Evolutionary conservation across 2,113 vertebrate species (phyloP), one percentile per base, ranked within the genome.

Genomic region (Hypomesus transpacificus): DNA sequence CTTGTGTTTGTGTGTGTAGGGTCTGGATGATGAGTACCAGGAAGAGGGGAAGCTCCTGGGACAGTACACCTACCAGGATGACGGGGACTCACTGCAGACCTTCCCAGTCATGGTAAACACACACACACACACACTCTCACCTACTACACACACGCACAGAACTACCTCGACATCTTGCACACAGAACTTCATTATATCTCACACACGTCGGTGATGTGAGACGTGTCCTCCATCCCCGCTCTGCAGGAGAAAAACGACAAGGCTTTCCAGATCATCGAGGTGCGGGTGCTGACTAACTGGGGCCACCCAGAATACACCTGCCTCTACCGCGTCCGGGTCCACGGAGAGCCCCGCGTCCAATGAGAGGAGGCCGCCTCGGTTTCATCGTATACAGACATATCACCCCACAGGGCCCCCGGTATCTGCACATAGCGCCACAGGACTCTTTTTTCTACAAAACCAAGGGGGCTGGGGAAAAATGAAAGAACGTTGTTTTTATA

Each of bases 281-380:
- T 98, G 73, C 92, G 93, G 53, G 93, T 98, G 73, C 79, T 94
- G 39, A 96, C 95, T 22, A 98, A 98, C 79, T 98, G 96, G 97
- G 96, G 96, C 60, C 94, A 98, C 0, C 87, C 92, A 0, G 95
- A 96, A 24, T 98, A 98, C 46, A 98, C 96, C 0, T 98, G 97
- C 84, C 90, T 98, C 0, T 98, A 98, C 78, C 95, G 96, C 64
- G 95, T 98, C 90, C 74, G 97, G 85, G 96, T 96, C 22, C 97
- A 92, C 0, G 91, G 91, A 77, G 85, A 86, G 56, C 89, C 89
- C 7, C 79, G 71, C 46, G 65, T 76, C 69, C 79, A 87, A 71
- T 88, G 81, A 91, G 72, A 57, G 21, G 20, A 22, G 22, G 28
- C 62, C 14, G 46, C 56, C 56, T 9, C 16, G 52, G 18, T 46